phyloP scores from a whole-genome alignment of 2,797 vertebrate species.

The Yasuhikotakia modesta region DNA sequence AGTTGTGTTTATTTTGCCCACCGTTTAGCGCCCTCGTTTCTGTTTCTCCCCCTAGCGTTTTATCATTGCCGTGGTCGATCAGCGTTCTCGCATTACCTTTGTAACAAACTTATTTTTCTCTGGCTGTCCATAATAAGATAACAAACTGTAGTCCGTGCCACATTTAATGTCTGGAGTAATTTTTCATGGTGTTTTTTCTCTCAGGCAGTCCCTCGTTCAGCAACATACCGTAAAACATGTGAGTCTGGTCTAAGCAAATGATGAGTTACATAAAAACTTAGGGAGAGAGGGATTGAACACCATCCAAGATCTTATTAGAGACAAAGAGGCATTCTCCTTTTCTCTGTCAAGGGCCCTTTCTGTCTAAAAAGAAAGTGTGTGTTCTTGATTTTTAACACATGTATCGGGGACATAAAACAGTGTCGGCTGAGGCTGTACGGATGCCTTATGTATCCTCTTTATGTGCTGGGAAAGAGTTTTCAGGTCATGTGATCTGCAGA shows the following conservation, averaged over 20 bases:
- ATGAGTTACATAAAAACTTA: constrained; percentile 50
- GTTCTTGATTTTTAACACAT: constrained; percentile 69
- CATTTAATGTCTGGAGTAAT: constrained; percentile 43
- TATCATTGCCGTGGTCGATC: not conserved
- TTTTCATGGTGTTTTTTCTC: constrained; percentile 44
- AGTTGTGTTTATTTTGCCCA: constrained; percentile 47
- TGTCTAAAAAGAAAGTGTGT: constrained; percentile 59
- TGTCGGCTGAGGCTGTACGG: constrained; percentile 56
- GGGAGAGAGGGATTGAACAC: constrained; percentile 57
- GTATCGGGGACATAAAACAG: constrained; percentile 68
- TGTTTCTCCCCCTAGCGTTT: too few species aligned
- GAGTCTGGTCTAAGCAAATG: constrained; percentile 52
- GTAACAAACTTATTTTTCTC: constrained; percentile 40
- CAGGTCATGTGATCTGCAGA: constrained; percentile 40
- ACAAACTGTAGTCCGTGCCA: constrained; percentile 21
- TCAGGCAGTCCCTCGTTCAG: constrained; percentile 46
- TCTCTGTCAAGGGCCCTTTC: constrained; percentile 64
- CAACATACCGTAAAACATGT: constrained; percentile 59
- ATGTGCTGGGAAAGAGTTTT: constrained; percentile 42
- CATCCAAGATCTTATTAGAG: constrained; percentile 64
- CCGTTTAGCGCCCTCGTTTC: constrained; percentile 4
- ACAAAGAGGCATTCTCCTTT: constrained; percentile 66
- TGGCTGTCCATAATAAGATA: constrained; percentile 31
- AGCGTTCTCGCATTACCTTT: constrained; percentile 18
- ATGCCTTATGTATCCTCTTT: constrained; percentile 48